Conservation (phyloP, 2,113 vertebrate species). For the Zosterops lateralis region DNA sequence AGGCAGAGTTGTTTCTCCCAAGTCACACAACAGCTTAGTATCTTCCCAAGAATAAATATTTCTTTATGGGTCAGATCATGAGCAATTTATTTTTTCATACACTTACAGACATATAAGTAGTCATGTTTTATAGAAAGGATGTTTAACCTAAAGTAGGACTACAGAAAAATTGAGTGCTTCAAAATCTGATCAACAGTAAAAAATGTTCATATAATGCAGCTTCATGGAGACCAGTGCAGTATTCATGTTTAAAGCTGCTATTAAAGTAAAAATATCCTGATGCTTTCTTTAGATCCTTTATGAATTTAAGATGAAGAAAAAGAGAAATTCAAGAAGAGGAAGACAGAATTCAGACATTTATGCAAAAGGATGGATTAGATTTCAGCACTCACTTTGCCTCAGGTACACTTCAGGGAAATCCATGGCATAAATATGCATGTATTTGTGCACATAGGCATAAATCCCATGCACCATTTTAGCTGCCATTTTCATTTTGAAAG, state of each 20-base stretch:
- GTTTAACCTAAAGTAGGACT: neutral
- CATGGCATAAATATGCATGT: neutral
- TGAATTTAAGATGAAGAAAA: neutral
- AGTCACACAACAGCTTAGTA: slow-evolving; percentile 1
- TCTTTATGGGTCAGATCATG: slow-evolving; percentile 24
- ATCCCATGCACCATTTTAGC: neutral
- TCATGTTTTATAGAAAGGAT: neutral
- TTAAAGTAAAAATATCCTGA: neutral
- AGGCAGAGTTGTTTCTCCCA: slow-evolving; percentile 2
- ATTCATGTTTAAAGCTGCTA: neutral
- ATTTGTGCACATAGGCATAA: slow-evolving; percentile 10
- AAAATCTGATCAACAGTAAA: neutral
- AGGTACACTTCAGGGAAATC: slow-evolving; percentile 1
- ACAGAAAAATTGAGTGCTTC: neutral
- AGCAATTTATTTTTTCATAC: neutral
- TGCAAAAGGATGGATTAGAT: neutral
- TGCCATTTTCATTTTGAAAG: neutral
- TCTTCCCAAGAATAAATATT: slow-evolving; percentile 35
- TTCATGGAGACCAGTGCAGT: neutral
- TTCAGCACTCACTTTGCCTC: neutral
- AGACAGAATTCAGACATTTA: neutral
- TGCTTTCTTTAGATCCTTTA: neutral
- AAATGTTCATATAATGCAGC: neutral
- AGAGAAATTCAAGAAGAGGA: neutral
- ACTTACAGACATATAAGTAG: neutral